A percentile compares a stretch with the other conserved stretches of the same genome.
These are phyloP conservation scores for Trematocara macrostoma DNA, from an alignment of 2,113 vertebrate genomes.

Conservation along the genomic window DNA sequence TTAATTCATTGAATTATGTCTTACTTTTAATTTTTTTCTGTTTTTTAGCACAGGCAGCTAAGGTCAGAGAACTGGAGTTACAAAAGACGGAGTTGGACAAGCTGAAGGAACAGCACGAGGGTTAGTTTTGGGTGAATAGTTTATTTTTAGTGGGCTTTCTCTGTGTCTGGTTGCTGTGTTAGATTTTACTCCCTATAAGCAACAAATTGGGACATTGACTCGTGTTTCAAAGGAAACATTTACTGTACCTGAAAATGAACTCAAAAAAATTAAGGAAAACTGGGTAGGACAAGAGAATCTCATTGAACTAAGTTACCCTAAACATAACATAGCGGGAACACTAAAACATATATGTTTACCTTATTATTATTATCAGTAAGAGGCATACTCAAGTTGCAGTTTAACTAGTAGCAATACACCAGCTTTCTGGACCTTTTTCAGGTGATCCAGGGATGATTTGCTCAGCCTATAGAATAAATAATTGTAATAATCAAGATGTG, in stretches of 20 bases:
- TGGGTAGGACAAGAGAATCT: background rate
- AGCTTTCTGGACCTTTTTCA: accelerated
- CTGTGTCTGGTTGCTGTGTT: background rate
- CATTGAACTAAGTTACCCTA: background rate
- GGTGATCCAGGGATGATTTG: background rate
- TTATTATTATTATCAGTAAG: background rate
- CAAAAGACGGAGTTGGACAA: background rate
- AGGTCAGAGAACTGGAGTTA: background rate
- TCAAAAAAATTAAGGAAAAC: accelerated
- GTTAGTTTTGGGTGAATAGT: background rate
- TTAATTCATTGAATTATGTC: background rate
- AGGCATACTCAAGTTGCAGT: background rate
- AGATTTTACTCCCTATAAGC: accelerated
- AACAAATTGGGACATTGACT: accelerated
- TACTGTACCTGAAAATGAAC: accelerated
- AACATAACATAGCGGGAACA: accelerated
- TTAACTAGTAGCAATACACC: background rate
- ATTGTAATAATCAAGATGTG: background rate
- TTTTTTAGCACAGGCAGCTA: background rate
- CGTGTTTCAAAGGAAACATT: accelerated
- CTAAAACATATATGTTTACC: background rate
- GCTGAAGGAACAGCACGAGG: background rate
- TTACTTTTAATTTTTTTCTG: background rate
- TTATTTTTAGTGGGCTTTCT: accelerated
- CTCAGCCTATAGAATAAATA: accelerated